phyloP scores from a whole-genome alignment of 2,113 vertebrate genomes.

The Baryphthengus martii region DNA sequence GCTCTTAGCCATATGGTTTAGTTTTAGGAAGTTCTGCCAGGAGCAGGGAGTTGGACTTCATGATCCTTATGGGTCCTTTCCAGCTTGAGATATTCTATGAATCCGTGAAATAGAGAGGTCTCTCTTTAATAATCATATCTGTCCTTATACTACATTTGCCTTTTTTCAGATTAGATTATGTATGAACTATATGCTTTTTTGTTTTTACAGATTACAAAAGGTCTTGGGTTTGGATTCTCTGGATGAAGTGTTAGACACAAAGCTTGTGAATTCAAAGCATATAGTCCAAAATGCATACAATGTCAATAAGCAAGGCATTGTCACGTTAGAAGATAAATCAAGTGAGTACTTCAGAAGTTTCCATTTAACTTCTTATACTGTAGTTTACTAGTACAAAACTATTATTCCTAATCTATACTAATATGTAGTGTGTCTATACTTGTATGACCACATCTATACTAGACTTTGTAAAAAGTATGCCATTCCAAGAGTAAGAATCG shows the following conservation, averaged over 20 bases:
- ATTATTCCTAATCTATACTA: background rate
- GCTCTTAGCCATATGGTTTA: background rate
- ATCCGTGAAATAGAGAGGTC: background rate
- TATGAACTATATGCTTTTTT: background rate
- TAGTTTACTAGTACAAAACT: background rate
- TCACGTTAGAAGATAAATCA: constrained; percentile 82
- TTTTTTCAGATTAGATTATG: background rate
- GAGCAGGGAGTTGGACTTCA: background rate
- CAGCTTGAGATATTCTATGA: background rate
- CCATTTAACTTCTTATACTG: background rate
- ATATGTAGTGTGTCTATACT: background rate
- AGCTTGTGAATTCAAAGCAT: constrained; percentile 78
- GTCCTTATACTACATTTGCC: background rate
- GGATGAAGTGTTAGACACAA: constrained; percentile 79
- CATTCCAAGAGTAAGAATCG: background rate
- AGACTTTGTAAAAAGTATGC: background rate
- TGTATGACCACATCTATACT: background rate
- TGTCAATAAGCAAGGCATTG: constrained; percentile 82
- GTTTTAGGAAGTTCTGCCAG: background rate
- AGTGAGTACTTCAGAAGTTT: constrained; percentile 69
- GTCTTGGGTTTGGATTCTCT: constrained; percentile 81
- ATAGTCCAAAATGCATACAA: constrained; percentile 83
- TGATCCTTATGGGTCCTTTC: background rate
- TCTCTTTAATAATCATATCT: background rate
- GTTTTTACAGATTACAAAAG: constrained; percentile 79